A percentile compares a stretch with the other conserved stretches of the same genome.
Conservation (phyloP, 1,140 invertebrate species). For the Drosophila ficusphila region DNA sequence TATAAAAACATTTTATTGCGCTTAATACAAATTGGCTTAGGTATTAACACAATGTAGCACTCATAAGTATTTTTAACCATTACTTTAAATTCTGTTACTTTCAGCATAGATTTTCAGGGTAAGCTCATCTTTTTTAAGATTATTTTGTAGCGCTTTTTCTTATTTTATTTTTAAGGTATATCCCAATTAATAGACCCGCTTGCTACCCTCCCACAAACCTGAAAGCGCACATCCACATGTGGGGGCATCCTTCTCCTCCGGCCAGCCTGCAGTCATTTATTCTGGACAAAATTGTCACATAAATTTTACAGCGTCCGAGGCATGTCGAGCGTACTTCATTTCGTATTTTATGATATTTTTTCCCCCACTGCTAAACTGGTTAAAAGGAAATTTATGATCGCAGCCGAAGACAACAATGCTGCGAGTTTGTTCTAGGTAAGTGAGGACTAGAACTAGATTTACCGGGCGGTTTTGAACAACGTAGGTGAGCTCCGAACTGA, state of each 20-base stretch:
- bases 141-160: too few species aligned
- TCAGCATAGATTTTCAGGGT: too few species aligned
- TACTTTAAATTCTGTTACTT: too few species aligned
- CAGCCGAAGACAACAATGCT: slow-evolving; percentile 49
- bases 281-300: slow-evolving; percentile 78
- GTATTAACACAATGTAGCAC: too few species aligned
- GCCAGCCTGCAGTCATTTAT: slow-evolving; percentile 63
- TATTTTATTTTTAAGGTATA: neutral
- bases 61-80: too few species aligned
- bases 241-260: slow-evolving; percentile 28
- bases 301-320: slow-evolving; percentile 70
- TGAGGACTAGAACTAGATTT: slow-evolving; percentile 38
- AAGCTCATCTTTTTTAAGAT: too few species aligned
- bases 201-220: slow-evolving; percentile 32
- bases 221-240: slow-evolving; percentile 40
- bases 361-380: slow-evolving; percentile 50
- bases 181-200: slow-evolving; percentile 10
- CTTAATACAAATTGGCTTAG: too few species aligned
- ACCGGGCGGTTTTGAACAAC: slow-evolving; percentile 1
- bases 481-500: slow-evolving; percentile 17
- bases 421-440: slow-evolving; percentile 37
- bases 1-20: too few species aligned
- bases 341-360: slow-evolving; percentile 79
- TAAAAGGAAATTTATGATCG: slow-evolving; percentile 68
- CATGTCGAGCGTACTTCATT: slow-evolving; percentile 80